Percentiles rank a stretch among this genome's conserved stretches.
phyloP scores from a whole-genome alignment of 2,888 invertebrate genomes.

The Phaonia tiefii region DNA sequence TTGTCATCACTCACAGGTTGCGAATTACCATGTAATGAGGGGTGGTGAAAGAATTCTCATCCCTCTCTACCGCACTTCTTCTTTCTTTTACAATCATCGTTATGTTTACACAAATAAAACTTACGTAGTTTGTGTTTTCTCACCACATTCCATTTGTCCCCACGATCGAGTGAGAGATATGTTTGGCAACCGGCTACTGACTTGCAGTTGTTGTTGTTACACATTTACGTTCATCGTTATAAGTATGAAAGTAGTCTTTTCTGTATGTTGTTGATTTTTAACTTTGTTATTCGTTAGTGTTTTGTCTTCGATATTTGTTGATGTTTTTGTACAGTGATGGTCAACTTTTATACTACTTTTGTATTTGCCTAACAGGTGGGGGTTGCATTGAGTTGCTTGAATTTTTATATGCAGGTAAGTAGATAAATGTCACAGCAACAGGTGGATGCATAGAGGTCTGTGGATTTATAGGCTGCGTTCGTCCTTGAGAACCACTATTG shows the following conservation, averaged over 20 bases:
- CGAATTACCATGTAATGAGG: not conserved
- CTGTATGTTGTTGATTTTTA: constrained; percentile 1
- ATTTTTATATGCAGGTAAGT: too few relatives aligned
- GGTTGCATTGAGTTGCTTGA: too few relatives aligned
- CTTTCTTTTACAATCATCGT: not conserved
- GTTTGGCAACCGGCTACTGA: constrained; percentile 12
- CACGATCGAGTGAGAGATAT: constrained; percentile 40
- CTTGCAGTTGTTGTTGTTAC: constrained; percentile 32
- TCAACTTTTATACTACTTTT: too few relatives aligned
- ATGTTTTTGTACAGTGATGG: too few relatives aligned
- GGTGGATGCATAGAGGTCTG: too few relatives aligned
- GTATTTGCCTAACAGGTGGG: too few relatives aligned
- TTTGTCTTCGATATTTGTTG: too few relatives aligned
- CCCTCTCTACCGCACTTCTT: not conserved
- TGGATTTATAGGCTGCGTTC: too few relatives aligned
- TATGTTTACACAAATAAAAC: not conserved
- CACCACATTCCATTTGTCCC: constrained; percentile 39
- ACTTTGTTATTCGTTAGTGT: too few relatives aligned
- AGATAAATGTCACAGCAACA: too few relatives aligned
- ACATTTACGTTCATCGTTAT: not conserved
- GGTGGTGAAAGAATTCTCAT: constrained; percentile 9
- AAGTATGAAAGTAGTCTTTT: not conserved
- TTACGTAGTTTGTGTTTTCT: constrained; percentile 19
- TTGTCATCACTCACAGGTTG: not conserved
- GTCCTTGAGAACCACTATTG: too few relatives aligned